phyloP scores from a whole-genome alignment of 2,888 invertebrate species.

The Mesochorus sp. region DNA sequence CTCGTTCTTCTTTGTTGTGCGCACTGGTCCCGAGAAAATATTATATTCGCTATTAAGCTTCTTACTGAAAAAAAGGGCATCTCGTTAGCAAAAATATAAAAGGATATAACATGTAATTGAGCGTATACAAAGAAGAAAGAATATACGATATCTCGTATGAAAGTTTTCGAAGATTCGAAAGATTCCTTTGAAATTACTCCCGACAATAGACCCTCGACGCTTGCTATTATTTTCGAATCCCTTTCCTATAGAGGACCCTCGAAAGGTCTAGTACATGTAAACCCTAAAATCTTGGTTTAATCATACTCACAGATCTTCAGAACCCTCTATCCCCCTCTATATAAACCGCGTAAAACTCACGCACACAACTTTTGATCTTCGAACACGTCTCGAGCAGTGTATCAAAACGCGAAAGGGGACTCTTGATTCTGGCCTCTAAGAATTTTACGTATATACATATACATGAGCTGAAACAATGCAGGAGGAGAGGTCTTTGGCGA shows the following conservation, averaged over 20 bases:
- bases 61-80: too few species aligned
- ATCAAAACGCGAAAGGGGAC: slow-evolving; percentile 35
- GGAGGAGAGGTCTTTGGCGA: background rate
- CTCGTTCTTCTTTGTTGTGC: too few species aligned
- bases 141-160: too few species aligned
- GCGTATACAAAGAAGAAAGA: too few species aligned
- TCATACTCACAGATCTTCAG: slow-evolving; percentile 8
- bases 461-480: slow-evolving; percentile 48
- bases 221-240: slow-evolving; percentile 15
- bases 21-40: too few species aligned
- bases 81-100: too few species aligned
- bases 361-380: slow-evolving; percentile 11
- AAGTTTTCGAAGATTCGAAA: too few species aligned
- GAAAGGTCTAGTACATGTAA: background rate
- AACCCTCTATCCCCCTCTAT: background rate
- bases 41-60: too few species aligned
- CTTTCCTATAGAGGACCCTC: slow-evolving; percentile 9
- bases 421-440: slow-evolving; percentile 17
- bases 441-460: slow-evolving; percentile 41
- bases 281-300: slow-evolving; percentile 47
- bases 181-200: too few species aligned
- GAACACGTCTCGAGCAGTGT: slow-evolving; percentile 24
- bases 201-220: too few species aligned
- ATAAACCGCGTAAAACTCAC: background rate
- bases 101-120: too few species aligned